These are phyloP conservation scores for Cebus imitator DNA, from an alignment of 2,113 vertebrate species.

Conservation along the genomic window DNA sequence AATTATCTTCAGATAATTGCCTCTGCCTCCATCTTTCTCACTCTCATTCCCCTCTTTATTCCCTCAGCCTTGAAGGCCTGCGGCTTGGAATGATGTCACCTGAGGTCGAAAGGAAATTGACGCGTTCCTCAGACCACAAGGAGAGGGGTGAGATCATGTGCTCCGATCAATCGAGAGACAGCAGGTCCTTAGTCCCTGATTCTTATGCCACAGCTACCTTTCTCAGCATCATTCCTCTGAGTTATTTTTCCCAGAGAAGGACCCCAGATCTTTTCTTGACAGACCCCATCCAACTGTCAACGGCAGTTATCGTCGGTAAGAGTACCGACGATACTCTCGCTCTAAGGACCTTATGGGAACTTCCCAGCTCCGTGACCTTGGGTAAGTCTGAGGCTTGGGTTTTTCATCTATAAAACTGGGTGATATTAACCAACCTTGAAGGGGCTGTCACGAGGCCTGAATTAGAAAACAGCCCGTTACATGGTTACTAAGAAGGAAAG, in stretches of 20 bases:
- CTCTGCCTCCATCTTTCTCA: neutral
- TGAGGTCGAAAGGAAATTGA: fast-evolving
- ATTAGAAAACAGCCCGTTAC: neutral
- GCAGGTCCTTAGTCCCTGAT: neutral
- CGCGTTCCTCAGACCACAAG: fast-evolving
- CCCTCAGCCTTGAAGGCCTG: neutral
- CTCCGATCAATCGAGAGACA: fast-evolving
- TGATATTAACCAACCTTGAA: neutral
- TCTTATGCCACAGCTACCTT: neutral
- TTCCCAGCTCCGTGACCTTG: neutral
- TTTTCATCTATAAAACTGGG: neutral
- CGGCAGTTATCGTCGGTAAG: neutral
- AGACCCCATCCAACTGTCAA: too few species aligned
- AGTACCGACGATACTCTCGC: too few species aligned
- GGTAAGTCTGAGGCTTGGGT: neutral
- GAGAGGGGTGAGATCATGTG: fast-evolving
- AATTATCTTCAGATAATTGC: neutral
- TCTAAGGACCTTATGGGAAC: fast-evolving
- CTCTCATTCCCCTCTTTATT: neutral
- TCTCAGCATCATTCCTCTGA: conserved; percentile 20
- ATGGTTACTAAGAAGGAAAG: neutral
- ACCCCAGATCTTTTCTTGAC: neutral
- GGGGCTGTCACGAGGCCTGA: neutral
- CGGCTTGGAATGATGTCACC: fast-evolving
- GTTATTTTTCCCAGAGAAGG: neutral